A percentile compares a stretch with the other conserved stretches of the same genome.
These are phyloP conservation scores for Prolemur simus DNA, from an alignment of 2,113 vertebrate genomes.

Conservation along the genomic window DNA sequence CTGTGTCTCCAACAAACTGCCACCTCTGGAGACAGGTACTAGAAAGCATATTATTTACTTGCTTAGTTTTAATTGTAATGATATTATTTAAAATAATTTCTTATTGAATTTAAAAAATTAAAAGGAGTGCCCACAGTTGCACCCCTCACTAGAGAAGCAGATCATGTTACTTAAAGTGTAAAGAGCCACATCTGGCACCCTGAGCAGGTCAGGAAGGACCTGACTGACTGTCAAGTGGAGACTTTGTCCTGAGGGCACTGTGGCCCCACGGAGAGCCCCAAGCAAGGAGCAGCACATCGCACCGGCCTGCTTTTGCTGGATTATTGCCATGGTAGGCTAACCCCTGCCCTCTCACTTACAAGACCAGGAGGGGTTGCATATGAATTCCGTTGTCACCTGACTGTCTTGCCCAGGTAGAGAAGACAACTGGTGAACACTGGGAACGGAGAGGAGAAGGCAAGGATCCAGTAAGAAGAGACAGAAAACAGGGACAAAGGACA, in stretches of 20 bases:
- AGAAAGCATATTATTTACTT: not conserved
- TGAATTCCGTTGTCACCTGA: not conserved
- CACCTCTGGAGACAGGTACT: not conserved
- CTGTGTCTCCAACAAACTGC: not conserved
- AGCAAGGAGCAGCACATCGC: not conserved
- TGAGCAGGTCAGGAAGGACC: not conserved
- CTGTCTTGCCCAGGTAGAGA: not conserved
- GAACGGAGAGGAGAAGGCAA: not conserved
- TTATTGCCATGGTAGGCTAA: accelerated
- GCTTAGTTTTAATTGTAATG: not conserved
- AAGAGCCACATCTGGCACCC: not conserved
- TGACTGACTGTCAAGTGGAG: not conserved
- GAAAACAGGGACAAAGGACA: not conserved
- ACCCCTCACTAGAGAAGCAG: not conserved
- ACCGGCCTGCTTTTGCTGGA: not conserved
- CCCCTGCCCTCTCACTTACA: not conserved
- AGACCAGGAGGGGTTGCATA: not conserved
- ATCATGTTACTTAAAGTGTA: not conserved
- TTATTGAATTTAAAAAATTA: not conserved
- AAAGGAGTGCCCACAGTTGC: accelerated
- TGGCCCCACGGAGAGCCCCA: accelerated
- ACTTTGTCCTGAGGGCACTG: not conserved
- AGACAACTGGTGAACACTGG: not conserved
- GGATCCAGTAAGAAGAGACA: not conserved
- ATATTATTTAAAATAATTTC: not conserved